Evolutionary conservation across 2,888 invertebrate species (phyloP).

Genomic region (Allolobophora icterica): DNA sequence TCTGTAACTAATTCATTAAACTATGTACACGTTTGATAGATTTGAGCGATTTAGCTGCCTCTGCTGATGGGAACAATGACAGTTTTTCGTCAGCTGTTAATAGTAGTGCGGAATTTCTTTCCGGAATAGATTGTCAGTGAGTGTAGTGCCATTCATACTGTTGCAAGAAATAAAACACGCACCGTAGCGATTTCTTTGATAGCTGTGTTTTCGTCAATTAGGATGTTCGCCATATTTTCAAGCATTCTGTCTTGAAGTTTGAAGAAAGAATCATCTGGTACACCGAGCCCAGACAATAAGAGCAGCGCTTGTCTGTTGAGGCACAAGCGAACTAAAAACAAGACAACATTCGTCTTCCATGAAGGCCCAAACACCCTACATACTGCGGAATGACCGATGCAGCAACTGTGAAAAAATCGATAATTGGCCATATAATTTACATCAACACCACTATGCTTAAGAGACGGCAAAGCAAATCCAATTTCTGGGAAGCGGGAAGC

Average conservation of each 20-base stretch:
- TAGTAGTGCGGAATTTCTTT: no score
- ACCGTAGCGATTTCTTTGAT: not conserved
- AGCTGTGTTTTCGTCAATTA: no score
- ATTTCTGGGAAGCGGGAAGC: not conserved
- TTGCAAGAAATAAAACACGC: not conserved
- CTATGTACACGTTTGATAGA: no score
- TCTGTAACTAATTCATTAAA: no score
- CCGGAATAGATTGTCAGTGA: not conserved
- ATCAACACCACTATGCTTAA: not conserved
- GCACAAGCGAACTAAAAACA: slow-evolving; percentile 42
- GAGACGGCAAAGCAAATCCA: not conserved
- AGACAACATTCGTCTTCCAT: no score
- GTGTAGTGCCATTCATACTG: not conserved
- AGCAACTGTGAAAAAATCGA: not conserved
- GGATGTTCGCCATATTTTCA: not conserved
- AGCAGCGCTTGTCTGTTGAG: slow-evolving; percentile 61
- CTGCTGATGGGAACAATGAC: no score
- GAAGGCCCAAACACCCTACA: not conserved
- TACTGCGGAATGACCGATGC: not conserved
- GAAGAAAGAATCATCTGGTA: slow-evolving; percentile 51
- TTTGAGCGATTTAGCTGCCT: no score
- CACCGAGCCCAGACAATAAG: slow-evolving; percentile 53
- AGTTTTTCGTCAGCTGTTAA: no score
- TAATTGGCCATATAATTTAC: not conserved
- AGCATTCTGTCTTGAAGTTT: slow-evolving; percentile 47